Base-by-base conservation (phyloP, 2,888 invertebrate genomes). In the Plagodis dolabraria region DNA sequence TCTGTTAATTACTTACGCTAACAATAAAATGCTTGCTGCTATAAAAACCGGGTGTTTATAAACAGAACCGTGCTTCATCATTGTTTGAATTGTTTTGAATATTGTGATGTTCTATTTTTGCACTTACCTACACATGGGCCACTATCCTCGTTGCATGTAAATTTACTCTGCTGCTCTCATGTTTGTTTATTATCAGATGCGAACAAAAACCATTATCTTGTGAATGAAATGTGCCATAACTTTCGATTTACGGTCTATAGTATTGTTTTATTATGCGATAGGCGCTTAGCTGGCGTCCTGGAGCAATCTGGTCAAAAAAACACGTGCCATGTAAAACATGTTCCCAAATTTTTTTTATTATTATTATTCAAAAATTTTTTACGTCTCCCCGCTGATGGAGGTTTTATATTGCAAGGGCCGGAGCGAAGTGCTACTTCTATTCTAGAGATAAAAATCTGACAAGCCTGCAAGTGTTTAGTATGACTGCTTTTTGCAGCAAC, bases 211-310 rank as follows among this genome's bases (percentile, higher is more conserved):
- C 62, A 65, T 73, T 65, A 67, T 50, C 52, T 36, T 65, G 60
- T 53, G 44, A 67, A 69, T 75, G 70, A 69, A 73, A 66, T 59
- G 54, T 64, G 64, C 61, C 64, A 67, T 72, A 65, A 66, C 65
- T 64, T 63, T 65, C 55, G 52, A 66, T 65, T 74, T 65, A 71
- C 60, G 57, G 48, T 54, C 55, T 53, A 65, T 64, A 63, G 62
- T 64, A 47, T 43, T 11, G 40, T 63, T 67, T 67, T 64, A 22
- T 22, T 22, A 67, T 70, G 9, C 36, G 0, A 1, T 67, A 50
- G 61, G 42, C 53, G 53, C 42, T 52, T 42, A 33, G 7, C 43
- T 50, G 42, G 50, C 34, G 51, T 11, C 40, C 5, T 35, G 12
- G n/a, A 5, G 43, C 34, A n/a, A 22, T 22, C 22, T 22, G 22